phyloP scores from a whole-genome alignment of 1,140 invertebrate species.

The Drosophila willistoni region DNA sequence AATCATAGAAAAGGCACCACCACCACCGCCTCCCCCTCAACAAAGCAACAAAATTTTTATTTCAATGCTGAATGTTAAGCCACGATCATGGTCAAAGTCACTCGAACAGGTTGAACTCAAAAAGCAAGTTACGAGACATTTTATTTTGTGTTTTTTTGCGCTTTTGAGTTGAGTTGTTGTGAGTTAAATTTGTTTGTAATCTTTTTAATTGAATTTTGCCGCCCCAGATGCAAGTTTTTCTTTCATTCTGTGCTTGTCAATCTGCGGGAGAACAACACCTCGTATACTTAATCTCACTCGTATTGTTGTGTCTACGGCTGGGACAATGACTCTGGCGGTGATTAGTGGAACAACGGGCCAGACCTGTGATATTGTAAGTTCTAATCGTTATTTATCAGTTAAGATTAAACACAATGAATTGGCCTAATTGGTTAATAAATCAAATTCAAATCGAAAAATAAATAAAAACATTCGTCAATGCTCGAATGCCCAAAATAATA shows the following conservation, averaged over 20 bases:
- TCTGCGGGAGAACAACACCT: slow-evolving; percentile 2
- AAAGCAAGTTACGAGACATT: slow-evolving; percentile 5
- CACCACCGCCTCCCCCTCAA: not conserved
- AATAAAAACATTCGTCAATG: too few species aligned
- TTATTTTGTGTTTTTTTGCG: too few species aligned
- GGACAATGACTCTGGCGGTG: slow-evolving; percentile 9
- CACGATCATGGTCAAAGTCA: slow-evolving; percentile 11
- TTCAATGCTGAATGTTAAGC: slow-evolving; percentile 12
- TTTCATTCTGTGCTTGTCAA: slow-evolving; percentile 11
- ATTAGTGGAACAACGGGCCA: slow-evolving; percentile 8
- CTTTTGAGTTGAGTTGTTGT: not conserved
- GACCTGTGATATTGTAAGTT: slow-evolving; percentile 8
- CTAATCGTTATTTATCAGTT: slow-evolving; percentile 1
- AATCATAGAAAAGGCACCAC: not conserved
- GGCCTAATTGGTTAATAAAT: not conserved
- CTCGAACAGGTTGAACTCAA: slow-evolving; percentile 8
- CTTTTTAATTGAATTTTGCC: slow-evolving; percentile 5
- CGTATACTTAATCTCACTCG: slow-evolving; percentile 3
- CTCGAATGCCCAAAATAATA: too few species aligned
- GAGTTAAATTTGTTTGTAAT: not conserved
- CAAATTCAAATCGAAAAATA: not conserved
- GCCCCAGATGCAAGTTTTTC: slow-evolving; percentile 9
- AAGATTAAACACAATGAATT: not conserved
- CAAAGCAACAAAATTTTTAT: not conserved
- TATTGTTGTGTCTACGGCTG: not conserved